A percentile compares a stretch with the other conserved stretches of the same genome.
Evolutionary conservation across 1,140 invertebrate species (phyloP).

Genomic region (Venturia canescens): DNA sequence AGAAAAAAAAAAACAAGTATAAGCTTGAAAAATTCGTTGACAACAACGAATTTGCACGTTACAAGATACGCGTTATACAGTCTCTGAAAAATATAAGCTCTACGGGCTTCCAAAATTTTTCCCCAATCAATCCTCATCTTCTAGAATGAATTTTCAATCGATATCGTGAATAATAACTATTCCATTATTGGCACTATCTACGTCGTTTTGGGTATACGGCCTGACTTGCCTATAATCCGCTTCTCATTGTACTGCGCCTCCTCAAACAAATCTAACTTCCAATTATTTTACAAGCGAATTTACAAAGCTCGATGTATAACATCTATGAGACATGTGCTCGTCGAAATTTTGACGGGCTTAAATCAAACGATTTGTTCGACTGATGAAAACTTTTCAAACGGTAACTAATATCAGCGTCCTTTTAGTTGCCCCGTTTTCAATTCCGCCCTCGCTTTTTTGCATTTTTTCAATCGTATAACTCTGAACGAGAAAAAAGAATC

Average conservation of each 20-base stretch:
- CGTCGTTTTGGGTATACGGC: constrained; percentile 7
- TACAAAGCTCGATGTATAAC: constrained; percentile 10
- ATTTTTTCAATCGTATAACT: too few species aligned
- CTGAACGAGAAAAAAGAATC: too few species aligned
- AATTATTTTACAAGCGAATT: constrained; percentile 22
- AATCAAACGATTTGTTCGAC: too few species aligned
- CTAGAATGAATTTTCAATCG: background rate
- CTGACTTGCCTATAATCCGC: constrained; percentile 16
- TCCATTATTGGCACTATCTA: constrained; percentile 14
- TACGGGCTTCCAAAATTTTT: background rate
- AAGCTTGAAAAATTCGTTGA: background rate
- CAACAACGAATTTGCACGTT: background rate
- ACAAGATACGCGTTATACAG: background rate
- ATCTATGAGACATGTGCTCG: background rate
- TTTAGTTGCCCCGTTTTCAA: too few species aligned
- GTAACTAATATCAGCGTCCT: too few species aligned
- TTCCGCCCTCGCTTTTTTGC: too few species aligned
- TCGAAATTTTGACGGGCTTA: background rate
- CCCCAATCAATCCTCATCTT: background rate
- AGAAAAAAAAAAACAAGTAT: background rate
- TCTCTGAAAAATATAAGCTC: constrained; percentile 1
- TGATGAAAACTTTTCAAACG: too few species aligned
- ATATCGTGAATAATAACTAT: background rate
- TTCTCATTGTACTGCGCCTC: constrained; percentile 7
- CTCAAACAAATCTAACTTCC: constrained; percentile 6